phyloP scores from a whole-genome alignment of 1,140 invertebrate species.

The Drosophila pruinosa region DNA sequence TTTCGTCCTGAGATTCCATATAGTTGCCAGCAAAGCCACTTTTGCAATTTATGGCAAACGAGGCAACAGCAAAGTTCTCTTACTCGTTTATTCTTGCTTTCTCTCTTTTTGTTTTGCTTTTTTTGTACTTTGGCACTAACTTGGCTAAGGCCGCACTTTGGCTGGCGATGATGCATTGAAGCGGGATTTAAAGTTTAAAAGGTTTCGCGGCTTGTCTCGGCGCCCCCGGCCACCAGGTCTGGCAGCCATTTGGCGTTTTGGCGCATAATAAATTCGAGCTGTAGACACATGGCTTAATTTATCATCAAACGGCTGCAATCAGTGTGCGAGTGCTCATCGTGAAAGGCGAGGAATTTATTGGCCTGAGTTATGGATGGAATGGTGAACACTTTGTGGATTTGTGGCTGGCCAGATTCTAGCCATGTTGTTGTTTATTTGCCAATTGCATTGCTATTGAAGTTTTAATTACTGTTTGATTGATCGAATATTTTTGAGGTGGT shows the following conservation, averaged over 20 bases:
- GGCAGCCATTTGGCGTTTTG: constrained; percentile 79
- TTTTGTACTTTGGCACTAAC: constrained; percentile 54
- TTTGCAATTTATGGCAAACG: constrained; percentile 69
- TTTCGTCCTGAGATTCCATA: not conserved
- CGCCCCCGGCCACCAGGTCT: constrained; percentile 33
- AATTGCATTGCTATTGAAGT: constrained; percentile 48
- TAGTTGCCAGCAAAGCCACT: constrained; percentile 63
- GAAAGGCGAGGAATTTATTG: constrained; percentile 70
- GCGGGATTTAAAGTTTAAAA: constrained; percentile 80
- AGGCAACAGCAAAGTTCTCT: constrained; percentile 54
- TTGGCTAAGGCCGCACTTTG: constrained; percentile 31
- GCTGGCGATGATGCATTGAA: constrained; percentile 77
- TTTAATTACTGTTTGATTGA: constrained; percentile 40
- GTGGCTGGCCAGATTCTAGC: constrained; percentile 27
- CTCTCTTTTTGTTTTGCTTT: not conserved
- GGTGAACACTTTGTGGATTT: constrained; percentile 34
- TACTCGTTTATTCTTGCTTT: not conserved
- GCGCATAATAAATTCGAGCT: constrained; percentile 79
- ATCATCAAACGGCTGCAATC: constrained; percentile 74
- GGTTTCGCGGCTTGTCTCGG: constrained; percentile 62
- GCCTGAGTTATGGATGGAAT: constrained; percentile 59
- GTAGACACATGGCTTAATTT: constrained; percentile 77
- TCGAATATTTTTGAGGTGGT: constrained; percentile 1
- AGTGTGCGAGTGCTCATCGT: constrained; percentile 39
- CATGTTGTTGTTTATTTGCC: constrained; percentile 43